A percentile compares a stretch with the other conserved stretches of the same genome.
phyloP scores from a whole-genome alignment of 2,113 vertebrate species.

The Pelecanoides urinatrix region DNA sequence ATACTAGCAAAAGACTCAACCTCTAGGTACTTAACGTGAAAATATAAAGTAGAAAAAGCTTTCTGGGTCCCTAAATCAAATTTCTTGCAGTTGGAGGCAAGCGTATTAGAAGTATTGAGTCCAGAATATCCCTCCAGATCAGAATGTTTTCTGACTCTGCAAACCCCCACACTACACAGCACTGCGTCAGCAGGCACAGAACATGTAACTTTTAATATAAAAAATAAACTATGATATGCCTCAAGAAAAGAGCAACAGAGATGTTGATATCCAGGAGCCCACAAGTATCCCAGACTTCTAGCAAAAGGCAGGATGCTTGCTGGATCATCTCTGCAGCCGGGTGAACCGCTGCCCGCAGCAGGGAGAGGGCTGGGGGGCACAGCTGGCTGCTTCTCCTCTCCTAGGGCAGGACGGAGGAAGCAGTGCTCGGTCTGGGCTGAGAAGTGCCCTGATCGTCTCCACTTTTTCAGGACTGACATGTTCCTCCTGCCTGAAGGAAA shows the following conservation, averaged over 20 bases:
- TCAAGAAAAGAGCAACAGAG: neutral
- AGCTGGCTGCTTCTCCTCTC: neutral
- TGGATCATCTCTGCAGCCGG: fast-evolving
- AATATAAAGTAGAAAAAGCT: neutral
- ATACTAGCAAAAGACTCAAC: neutral
- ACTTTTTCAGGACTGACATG: neutral
- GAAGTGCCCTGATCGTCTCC: fast-evolving
- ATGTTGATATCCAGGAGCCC: neutral
- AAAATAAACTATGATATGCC: neutral
- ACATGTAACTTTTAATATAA: neutral
- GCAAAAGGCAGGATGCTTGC: neutral
- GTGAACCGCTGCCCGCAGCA: fast-evolving
- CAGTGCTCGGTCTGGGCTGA: too few species aligned
- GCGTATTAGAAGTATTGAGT: neutral
- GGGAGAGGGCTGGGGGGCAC: fast-evolving
- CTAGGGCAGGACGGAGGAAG: neutral
- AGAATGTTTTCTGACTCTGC: neutral
- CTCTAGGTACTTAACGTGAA: neutral
- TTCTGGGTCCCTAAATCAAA: neutral
- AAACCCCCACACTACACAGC: fast-evolving
- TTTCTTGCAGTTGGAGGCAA: neutral
- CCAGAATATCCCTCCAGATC: neutral
- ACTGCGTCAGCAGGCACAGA: neutral
- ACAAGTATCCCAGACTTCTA: too few species aligned
- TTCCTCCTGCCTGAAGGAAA: neutral